Evolutionary conservation across 2,888 invertebrate species (phyloP), one percentile per base, ranked within the genome.

Genomic region (Leucophenga montana): DNA sequence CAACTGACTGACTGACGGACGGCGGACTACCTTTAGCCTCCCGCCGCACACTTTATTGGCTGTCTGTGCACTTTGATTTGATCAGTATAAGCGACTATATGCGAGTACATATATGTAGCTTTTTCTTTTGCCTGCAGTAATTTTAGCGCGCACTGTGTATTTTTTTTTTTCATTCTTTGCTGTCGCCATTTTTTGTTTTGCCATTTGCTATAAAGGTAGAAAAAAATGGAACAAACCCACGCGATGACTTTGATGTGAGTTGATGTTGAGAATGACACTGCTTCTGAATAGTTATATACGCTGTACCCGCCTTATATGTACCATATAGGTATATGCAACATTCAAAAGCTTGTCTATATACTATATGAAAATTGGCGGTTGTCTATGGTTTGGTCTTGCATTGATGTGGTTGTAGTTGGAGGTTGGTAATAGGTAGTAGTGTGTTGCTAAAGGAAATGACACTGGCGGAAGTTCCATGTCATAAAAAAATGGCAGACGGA

Each of bases 321-420:
- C n/a, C n/a, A n/a, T n/a, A n/a, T n/a, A n/a, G n/a, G n/a, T n/a
- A n/a, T n/a, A 50, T 80, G 80, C 77, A 78, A 79, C 76, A 79
- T 82, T 74, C 79, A 82, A 76, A 65, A 74, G 73, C 71, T 66
- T 70, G 13, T 3, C 46, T 46, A n/a, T 46, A 4, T 46, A n/a
- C 64, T 75, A 71, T 74, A 77, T 81, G 79, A 73, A 82, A 82
- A 80, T 80, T 76, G 75, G 75, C 68, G 76, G 78, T 78, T 77
- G 70, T 64, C 56, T 64, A 59, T 67, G 59, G 67, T n/a, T 33
- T 27, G 27, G 27, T 27, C 27, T 39, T 8, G 39, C 39, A 39
- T 39, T 39, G 39, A 39, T 39, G 39, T 39, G 9, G 39, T 39
- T 39, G 8, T 39, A 5, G 39, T 39, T 39, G 39, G 5, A 33